Evolutionary conservation across 1,140 invertebrate genomes (phyloP).

Genomic region (Philopotamus ludificatus): DNA sequence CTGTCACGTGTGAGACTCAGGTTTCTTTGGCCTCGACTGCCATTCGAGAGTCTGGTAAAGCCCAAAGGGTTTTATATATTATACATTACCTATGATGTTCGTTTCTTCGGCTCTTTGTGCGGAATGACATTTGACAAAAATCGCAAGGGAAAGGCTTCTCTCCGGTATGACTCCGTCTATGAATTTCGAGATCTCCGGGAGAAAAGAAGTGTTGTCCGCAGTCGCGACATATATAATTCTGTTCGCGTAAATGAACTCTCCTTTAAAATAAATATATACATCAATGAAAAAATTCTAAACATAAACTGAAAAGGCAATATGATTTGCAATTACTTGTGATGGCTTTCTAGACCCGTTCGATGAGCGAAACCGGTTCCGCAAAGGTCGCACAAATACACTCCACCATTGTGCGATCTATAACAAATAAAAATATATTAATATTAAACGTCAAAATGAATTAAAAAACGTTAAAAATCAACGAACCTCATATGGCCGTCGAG

Average conservation of each 20-base stretch:
- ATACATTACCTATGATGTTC: conserved; percentile 36
- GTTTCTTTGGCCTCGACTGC: too few relatives aligned
- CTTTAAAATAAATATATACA: conserved; percentile 15
- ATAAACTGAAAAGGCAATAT: not conserved
- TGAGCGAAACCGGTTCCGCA: conserved; percentile 40
- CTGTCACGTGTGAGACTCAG: too few relatives aligned
- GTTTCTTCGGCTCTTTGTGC: conserved; percentile 36
- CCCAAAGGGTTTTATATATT: too few relatives aligned
- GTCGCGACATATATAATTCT: conserved; percentile 20
- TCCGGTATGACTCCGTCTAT: conserved; percentile 44
- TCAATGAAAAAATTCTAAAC: conserved; percentile 1
- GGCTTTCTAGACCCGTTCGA: conserved; percentile 35
- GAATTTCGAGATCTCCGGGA: conserved; percentile 27
- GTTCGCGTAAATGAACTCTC: conserved; percentile 35
- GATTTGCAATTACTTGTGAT: conserved; percentile 33
- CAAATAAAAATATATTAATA: conserved; percentile 1
- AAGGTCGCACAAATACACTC: conserved; percentile 36
- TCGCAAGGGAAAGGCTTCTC: conserved; percentile 52
- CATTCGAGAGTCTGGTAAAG: too few relatives aligned
- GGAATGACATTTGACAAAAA: conserved; percentile 48
- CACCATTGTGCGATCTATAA: conserved; percentile 37
- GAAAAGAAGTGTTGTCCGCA: conserved; percentile 37
- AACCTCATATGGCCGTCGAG: conserved; percentile 39
- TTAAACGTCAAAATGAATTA: not conserved
- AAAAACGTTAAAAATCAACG: not conserved